Base-by-base conservation (phyloP, 2,797 vertebrate genomes). In the Aeoliscus strigatus region DNA sequence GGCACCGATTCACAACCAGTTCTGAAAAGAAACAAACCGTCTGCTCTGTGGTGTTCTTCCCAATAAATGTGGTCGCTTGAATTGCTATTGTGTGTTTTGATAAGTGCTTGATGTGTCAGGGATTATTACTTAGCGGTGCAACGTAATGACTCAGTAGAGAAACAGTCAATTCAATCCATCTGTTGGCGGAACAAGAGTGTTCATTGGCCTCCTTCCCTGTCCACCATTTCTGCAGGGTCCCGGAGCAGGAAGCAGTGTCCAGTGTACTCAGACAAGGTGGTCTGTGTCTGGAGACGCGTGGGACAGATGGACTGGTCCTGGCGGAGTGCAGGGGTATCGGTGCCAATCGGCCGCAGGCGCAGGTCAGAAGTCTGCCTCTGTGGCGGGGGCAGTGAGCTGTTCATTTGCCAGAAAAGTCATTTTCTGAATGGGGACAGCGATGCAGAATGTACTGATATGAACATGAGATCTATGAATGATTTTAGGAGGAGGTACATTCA, bases 261-360 rank as follows among this genome's bases (percentile, higher is more conserved):
- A 92, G 92, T 59, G 79, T 94, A 66, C 86, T 99, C 67, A 93
- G 86, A 75, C 96, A 98, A 75, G 89, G 90, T 2, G 61, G 80
- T 12, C 79, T 87, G 53, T 99, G 96, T 77, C 79, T 99, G 80
- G 94, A 99, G 76, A 90, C 90, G 55, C 82, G 77, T 18, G 87
- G 88, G 54, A 84, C 86, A 6, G 92, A 95, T 41, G 65, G 78
- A 39, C 83, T 91, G 21, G 89, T 88, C 49, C 75, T 94, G 66
- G 88, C 88, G 6, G 88, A 83, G 72, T 99, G 96, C 78, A 87
- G 87, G 75, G 90, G 89, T 46, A 82, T 81, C 0, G 83, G 87
- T 17, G 85, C 74, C 70, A 90, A 71, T 76, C 87, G 91, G 41
- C 86, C 89, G 0, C 84, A 85, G 2, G 77, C 89, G 12, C 95